These are phyloP conservation scores for Ptyas mucosa DNA, from an alignment of 2,113 vertebrate genomes.

Conservation along the genomic window DNA sequence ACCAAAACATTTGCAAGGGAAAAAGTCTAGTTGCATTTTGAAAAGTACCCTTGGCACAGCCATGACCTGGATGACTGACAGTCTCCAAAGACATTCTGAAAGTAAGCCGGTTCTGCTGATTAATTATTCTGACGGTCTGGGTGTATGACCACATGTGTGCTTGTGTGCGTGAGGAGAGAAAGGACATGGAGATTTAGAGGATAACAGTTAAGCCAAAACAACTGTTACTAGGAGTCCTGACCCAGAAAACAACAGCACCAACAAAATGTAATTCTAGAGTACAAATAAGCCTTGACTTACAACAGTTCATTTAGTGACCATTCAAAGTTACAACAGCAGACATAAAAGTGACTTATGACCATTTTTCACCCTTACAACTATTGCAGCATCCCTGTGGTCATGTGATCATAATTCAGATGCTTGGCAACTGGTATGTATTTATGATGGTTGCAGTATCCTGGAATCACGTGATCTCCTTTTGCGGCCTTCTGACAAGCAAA, in stretches of 20 bases:
- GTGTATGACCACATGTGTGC: neutral
- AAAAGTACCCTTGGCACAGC: neutral
- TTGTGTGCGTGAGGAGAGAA: neutral
- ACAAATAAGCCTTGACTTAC: no score
- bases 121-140: neutral
- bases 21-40: neutral
- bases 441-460: no score
- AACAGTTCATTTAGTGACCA: no score
- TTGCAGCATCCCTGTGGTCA: no score
- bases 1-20: neutral
- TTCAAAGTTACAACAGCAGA: no score
- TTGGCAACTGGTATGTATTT: no score
- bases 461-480: no score
- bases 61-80: neutral
- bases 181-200: neutral
- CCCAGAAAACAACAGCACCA: slow-evolving; percentile 14
- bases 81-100: neutral
- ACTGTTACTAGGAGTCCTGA: neutral
- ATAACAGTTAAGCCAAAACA: neutral
- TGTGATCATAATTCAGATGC: no score
- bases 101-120: neutral
- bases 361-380: no score
- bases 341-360: no score
- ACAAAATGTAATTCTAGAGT: slow-evolving; percentile 18
- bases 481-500: no score